phyloP scores from a whole-genome alignment of 2,797 vertebrate species.

The Melanogrammus aeglefinus region DNA sequence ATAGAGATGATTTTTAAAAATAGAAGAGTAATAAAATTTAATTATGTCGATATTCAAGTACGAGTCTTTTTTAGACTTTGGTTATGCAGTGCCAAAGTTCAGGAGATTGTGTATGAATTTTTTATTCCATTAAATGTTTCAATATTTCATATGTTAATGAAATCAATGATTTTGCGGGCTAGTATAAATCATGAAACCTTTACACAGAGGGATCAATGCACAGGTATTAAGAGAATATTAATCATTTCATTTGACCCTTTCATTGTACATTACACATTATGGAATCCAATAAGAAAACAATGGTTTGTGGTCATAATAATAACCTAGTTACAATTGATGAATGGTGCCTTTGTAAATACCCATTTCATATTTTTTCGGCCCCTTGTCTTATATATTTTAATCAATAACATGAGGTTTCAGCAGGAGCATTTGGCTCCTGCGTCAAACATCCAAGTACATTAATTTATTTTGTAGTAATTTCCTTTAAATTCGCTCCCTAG shows the following conservation, averaged over 20 bases:
- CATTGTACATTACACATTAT: background rate
- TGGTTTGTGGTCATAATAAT: background rate
- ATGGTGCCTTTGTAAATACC: background rate
- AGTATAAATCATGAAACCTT: background rate
- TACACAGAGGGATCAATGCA: background rate
- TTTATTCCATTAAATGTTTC: background rate
- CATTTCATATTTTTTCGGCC: background rate
- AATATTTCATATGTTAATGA: slow-evolving; percentile 6
- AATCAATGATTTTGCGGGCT: background rate
- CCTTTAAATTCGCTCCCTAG: background rate
- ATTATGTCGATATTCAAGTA: background rate
- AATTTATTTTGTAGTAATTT: background rate
- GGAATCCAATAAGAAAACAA: background rate
- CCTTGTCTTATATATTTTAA: background rate
- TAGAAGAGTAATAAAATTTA: background rate
- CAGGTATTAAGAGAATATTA: background rate
- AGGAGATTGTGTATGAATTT: slow-evolving; percentile 1
- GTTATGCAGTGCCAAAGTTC: background rate
- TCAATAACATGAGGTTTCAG: background rate
- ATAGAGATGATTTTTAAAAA: background rate
- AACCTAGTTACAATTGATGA: background rate
- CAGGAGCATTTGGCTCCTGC: background rate
- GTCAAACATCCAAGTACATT: background rate
- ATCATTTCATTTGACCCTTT: background rate
- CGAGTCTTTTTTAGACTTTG: background rate